Conservation (phyloP, 2,113 vertebrate species). For the Mustelus asterias region DNA sequence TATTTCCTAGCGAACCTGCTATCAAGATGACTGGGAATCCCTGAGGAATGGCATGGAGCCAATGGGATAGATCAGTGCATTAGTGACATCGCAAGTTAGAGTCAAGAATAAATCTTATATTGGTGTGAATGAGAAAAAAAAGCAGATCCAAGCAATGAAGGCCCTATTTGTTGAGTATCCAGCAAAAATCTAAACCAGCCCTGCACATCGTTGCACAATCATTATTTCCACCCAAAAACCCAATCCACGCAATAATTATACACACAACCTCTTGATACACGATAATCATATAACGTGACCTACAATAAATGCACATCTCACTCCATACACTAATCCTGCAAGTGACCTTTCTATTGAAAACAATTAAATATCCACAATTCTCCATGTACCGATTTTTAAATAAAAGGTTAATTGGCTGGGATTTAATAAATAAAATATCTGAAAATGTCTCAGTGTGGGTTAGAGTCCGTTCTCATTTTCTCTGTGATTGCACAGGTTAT, state of each 20-base stretch:
- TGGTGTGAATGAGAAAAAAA: background rate
- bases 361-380: background rate
- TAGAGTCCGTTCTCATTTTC: background rate
- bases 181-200: background rate
- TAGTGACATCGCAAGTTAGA: background rate
- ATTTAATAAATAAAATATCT: background rate
- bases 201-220: background rate
- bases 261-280: background rate
- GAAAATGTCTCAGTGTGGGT: background rate
- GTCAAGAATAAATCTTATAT: background rate
- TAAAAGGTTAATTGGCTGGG: background rate
- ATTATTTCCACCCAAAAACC: background rate
- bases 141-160: background rate
- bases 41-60: background rate
- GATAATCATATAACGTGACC: background rate
- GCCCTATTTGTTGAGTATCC: background rate
- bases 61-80: background rate
- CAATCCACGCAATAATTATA: background rate
- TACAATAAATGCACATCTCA: background rate
- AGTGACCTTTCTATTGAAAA: background rate
- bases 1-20: background rate
- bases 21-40: background rate
- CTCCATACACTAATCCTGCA: background rate
- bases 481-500: background rate
- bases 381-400: background rate